These are phyloP conservation scores for Sminthopsis crassicaudata DNA, from an alignment of 2,113 vertebrate species.

Conservation along the genomic window DNA sequence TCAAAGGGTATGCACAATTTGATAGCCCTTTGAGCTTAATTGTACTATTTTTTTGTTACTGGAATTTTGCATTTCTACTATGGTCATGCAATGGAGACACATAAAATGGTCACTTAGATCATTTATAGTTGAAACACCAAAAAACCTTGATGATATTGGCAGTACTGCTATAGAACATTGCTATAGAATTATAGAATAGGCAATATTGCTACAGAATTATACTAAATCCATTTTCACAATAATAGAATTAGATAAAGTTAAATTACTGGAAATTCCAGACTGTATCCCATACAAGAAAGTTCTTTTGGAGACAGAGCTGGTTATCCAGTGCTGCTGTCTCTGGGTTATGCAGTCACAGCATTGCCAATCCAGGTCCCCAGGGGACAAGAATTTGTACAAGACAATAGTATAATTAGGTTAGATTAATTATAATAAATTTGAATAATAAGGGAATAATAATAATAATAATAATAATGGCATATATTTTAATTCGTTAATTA, in stretches of 20 bases:
- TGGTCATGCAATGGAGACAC: not conserved
- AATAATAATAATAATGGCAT: not conserved
- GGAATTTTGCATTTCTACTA: not conserved
- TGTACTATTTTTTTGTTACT: not conserved
- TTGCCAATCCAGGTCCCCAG: not conserved
- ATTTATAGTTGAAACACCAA: not conserved
- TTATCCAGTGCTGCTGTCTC: not conserved
- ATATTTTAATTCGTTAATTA: not conserved
- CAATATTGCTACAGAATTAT: not conserved
- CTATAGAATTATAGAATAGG: not conserved
- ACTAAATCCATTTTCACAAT: not conserved
- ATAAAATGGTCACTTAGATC: not conserved
- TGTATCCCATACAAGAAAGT: not conserved
- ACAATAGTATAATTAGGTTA: not conserved
- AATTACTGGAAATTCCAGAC: not conserved
- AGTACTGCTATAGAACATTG: not conserved
- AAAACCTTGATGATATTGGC: not conserved
- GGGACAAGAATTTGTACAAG: not conserved
- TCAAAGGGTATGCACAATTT: no score
- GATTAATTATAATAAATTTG: not conserved
- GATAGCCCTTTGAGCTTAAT: not conserved
- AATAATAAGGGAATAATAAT: not conserved
- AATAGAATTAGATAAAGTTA: not conserved
- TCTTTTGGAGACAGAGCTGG: not conserved
- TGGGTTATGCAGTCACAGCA: not conserved